phyloP scores from a whole-genome alignment of 2,797 vertebrate genomes.

The Myotis myotis region DNA sequence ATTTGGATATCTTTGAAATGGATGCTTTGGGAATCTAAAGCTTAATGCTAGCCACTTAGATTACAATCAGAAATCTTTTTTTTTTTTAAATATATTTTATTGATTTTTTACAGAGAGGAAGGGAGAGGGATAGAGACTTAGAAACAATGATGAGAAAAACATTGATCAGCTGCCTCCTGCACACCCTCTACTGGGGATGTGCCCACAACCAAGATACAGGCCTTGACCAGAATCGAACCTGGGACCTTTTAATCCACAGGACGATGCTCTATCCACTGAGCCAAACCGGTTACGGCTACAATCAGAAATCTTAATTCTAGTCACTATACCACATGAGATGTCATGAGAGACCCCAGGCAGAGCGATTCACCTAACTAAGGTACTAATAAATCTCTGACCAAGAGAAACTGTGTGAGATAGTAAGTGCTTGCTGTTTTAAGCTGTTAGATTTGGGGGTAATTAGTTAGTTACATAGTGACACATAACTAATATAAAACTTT shows the following conservation, averaged over 20 bases:
- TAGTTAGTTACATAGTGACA: neutral
- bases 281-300: neutral
- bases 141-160: too few relatives aligned
- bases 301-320: neutral
- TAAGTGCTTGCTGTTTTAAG: neutral
- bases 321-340: neutral
- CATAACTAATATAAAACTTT: neutral
- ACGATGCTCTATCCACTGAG: too few relatives aligned
- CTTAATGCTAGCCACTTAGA: neutral
- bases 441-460: neutral
- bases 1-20: neutral
- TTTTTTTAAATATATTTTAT: too few relatives aligned
- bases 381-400: neutral
- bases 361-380: neutral
- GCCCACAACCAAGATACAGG: too few relatives aligned
- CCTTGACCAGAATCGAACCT: too few relatives aligned
- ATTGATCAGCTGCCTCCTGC: too few relatives aligned
- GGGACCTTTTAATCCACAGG: too few relatives aligned
- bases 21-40: neutral
- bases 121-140: too few relatives aligned
- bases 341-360: neutral
- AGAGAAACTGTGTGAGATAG: neutral
- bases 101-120: too few relatives aligned
- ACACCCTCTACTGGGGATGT: too few relatives aligned
- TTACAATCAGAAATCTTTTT: neutral